Base-by-base conservation (phyloP, 2,888 invertebrate species). In the Sphaeridia pumilis region DNA sequence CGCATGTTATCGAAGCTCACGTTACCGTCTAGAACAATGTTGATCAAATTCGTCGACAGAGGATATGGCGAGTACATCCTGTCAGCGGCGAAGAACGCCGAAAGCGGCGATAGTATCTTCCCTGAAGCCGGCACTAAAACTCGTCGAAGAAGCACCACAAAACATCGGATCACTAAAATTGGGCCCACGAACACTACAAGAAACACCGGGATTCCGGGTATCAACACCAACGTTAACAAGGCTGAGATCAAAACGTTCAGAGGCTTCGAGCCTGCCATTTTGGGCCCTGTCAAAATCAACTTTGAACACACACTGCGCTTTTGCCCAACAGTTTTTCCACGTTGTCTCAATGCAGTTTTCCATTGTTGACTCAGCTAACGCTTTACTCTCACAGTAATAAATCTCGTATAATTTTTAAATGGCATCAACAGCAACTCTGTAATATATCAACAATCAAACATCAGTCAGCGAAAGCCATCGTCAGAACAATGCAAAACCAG, bases 61-160 rank as follows among this genome's bases (percentile, higher is more conserved):
- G 49, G 49, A 26, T 49, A 21, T 1, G 42, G 42, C 4, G 17
- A 4, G 31, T 49, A 43, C 43, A 43, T 42, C 14, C 42, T 4
- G n/a, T 49, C 49, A 14, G 49, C 49, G 4, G 49, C 49, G 25
- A 49, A 49, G 24, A 49, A 49, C 2, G 49, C 49, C 3, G 49
- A 49, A 1, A 49, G 34, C 20, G 49, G 49, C 27, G 42, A 28
- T 3, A 49, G 43, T 2, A 49, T 38, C 17, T 26, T 22, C 3
- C 49, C 49, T 2, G 27, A 14, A 2, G 26, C 36, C 22, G 48
- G 48, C 12, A 28, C 17, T 3, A 46, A 3, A 10, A 20, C 3
- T 21, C 22, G 17, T n/a, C 46, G 46, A 20, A 46, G 4, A 10
- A n/a, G 12, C 5, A n/a, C 10, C 7, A 45, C 17, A 4, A 45